These are phyloP conservation scores for Cantharis lateralis DNA, from an alignment of 2,888 invertebrate species.

Conservation along the genomic window DNA sequence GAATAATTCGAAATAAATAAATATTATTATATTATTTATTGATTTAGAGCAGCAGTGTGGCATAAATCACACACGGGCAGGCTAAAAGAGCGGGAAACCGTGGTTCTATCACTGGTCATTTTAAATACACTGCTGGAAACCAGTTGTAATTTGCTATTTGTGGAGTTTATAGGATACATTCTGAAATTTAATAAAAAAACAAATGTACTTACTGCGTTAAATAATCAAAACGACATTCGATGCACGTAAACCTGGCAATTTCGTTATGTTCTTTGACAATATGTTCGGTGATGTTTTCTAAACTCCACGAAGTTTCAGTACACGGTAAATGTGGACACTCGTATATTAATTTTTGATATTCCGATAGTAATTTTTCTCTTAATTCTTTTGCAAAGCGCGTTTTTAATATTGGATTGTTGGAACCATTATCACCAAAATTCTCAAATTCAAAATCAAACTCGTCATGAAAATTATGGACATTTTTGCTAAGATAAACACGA, in stretches of 20 bases:
- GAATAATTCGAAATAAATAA: too few relatives aligned
- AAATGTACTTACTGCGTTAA: conserved; percentile 32
- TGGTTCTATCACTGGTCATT: too few relatives aligned
- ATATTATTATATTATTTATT: too few relatives aligned
- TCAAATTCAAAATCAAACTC: background rate
- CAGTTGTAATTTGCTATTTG: too few relatives aligned
- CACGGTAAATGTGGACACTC: conserved; percentile 11
- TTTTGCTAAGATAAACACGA: conserved; percentile 6
- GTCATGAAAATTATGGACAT: background rate
- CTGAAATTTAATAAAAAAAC: background rate
- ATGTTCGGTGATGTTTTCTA: conserved; percentile 30
- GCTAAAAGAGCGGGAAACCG: too few relatives aligned
- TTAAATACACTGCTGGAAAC: too few relatives aligned
- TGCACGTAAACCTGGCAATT: conserved; percentile 33
- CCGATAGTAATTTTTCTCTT: background rate
- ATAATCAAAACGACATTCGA: conserved; percentile 32
- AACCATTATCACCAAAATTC: background rate
- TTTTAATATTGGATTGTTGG: conserved; percentile 3
- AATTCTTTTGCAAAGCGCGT: conserved; percentile 24
- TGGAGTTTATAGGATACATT: too few relatives aligned
- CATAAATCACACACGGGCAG: too few relatives aligned
- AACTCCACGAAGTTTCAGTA: conserved; percentile 5
- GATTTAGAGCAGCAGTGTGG: too few relatives aligned
- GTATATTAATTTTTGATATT: conserved; percentile 15
- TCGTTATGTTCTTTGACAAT: conserved; percentile 27